Percentiles rank a stretch among this genome's conserved stretches.
Evolutionary conservation across 2,797 vertebrate species (phyloP).

Genomic region (Rachycentron canadum): DNA sequence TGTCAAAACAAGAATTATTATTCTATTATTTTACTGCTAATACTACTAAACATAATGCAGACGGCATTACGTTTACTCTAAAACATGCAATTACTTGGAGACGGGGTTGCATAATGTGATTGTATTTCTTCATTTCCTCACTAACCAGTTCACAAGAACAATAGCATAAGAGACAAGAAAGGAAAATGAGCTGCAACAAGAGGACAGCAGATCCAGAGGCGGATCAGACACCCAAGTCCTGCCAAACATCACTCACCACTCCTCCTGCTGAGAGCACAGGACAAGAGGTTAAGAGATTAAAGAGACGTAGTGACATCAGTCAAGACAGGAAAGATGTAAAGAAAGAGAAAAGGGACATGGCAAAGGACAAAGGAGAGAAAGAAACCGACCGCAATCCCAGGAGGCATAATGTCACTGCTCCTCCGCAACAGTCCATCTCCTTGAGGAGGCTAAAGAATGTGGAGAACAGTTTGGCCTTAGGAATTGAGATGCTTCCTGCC

Average conservation of each 20-base stretch:
- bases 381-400: neutral
- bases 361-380: neutral
- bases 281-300: neutral
- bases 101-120: neutral
- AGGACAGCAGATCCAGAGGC: neutral
- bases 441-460: conserved; percentile 70
- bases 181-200: neutral
- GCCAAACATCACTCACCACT: neutral
- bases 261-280: neutral
- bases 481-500: conserved; percentile 76
- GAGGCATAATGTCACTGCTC: neutral
- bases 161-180: too few species aligned
- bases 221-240: neutral
- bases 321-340: neutral
- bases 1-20: too few species aligned
- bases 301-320: neutral
- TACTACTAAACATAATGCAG: too few species aligned
- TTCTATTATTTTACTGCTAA: too few species aligned
- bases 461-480: conserved; percentile 81
- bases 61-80: neutral
- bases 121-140: neutral
- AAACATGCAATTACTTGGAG: neutral
- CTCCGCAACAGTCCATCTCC: conserved; percentile 56
- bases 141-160: neutral
- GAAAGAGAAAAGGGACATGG: neutral